Percentiles rank a stretch among this genome's conserved stretches.
These are phyloP conservation scores for Pentamera pediparva DNA, from an alignment of 53 echinoderm and acorn worm species.

Conservation along the genomic window DNA sequence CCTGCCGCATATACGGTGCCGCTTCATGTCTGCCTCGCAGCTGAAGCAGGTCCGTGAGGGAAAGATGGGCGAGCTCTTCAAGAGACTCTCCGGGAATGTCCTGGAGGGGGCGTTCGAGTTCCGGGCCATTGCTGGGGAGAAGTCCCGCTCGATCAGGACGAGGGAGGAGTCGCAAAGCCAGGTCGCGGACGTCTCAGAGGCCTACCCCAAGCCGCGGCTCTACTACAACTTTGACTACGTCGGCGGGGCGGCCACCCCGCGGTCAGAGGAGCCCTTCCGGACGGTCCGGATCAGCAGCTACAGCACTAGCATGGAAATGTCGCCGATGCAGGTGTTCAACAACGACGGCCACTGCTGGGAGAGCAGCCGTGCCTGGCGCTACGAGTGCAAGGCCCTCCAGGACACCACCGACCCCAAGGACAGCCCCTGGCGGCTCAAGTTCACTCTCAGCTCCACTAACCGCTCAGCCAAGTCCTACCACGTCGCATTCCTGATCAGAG, in stretches of 20 bases:
- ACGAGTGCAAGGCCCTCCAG: conserved; percentile 15
- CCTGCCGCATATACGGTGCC: conserved; percentile 22
- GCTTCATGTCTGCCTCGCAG: conserved; percentile 23
- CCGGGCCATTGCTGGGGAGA: conserved; percentile 12
- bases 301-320: conserved; percentile 4
- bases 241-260: neutral
- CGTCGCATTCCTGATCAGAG: conserved; percentile 21
- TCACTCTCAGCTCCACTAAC: neutral
- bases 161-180: neutral
- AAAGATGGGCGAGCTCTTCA: conserved; percentile 11
- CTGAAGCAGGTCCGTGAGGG: conserved; percentile 17
- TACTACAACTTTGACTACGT: conserved; percentile 7
- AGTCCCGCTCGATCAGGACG: neutral
- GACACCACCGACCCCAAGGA: conserved; percentile 4
- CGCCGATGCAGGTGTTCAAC: neutral
- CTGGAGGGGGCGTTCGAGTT: conserved; percentile 28
- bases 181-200: neutral
- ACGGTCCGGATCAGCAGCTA: conserved; percentile 1
- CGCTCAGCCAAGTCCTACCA: neutral
- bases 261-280: neutral
- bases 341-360: conserved; percentile 10
- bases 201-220: conserved; percentile 2
- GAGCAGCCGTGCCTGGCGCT: conserved; percentile 15
- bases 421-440: conserved; percentile 18
- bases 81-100: neutral